Evolutionary conservation across 2,888 invertebrate genomes (phyloP).

Genomic region (Dryomyza anilis): DNA sequence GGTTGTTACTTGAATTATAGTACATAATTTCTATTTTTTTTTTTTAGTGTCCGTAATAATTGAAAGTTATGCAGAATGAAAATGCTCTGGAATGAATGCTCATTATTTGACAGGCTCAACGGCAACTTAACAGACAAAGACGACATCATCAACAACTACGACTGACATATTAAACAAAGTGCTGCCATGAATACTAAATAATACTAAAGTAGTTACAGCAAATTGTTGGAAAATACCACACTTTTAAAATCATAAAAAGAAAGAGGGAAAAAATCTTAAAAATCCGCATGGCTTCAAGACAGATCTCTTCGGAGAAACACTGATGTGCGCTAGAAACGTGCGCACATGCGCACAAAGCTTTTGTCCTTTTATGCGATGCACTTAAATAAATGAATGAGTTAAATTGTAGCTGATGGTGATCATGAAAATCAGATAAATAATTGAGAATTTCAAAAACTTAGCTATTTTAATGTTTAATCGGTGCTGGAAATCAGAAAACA

Average conservation of each 20-base stretch:
- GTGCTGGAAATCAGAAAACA: too few relatives aligned
- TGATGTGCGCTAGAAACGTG: neutral
- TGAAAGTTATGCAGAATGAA: too few relatives aligned
- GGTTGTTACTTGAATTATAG: too few relatives aligned
- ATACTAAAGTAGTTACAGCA: neutral
- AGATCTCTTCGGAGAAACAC: neutral
- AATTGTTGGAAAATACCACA: neutral
- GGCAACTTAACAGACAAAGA: neutral
- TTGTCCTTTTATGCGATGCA: constrained; percentile 2
- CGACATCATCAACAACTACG: neutral
- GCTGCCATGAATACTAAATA: constrained; percentile 2
- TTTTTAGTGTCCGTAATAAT: too few relatives aligned
- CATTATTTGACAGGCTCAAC: neutral
- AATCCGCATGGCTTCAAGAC: neutral
- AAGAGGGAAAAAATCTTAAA: neutral
- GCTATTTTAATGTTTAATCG: too few relatives aligned
- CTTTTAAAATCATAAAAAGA: neutral
- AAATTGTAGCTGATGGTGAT: too few relatives aligned
- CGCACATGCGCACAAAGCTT: neutral
- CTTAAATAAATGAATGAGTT: too few relatives aligned
- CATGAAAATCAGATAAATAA: too few relatives aligned
- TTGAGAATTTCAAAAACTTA: too few relatives aligned
- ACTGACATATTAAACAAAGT: neutral
- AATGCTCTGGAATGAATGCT: neutral
- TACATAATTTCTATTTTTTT: too few relatives aligned